Base-by-base conservation (phyloP, 2,113 vertebrate species). In the Delphinapterus leucas region DNA sequence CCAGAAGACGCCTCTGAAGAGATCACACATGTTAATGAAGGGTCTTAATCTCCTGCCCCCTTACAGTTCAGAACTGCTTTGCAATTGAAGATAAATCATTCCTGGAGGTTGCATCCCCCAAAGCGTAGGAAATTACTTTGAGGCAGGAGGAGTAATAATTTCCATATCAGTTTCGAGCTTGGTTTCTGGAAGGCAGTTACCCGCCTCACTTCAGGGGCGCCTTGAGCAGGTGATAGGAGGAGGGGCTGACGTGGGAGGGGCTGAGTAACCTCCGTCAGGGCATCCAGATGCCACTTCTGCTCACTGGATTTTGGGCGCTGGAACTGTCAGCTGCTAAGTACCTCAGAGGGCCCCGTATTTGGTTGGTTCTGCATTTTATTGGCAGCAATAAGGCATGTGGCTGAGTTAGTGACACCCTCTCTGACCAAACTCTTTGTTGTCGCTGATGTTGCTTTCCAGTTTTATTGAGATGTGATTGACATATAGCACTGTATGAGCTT, bases 11-110 rank as follows among this genome's bases (percentile, higher is more conserved):
- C 41, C 2, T 8, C 47, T 77, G 93, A 90, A 81, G 97, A 87
- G 84, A 88, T 85, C 55, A 26, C 14, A 68, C 79, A 74, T 81
- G 95, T 93, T 74, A 96, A 97, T 93, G 74, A 97, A 97, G 80
- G 76, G 82, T 58, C 87, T 96, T 97, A 73, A 88, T 97, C 85
- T 92, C 87, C 65, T 88, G 79, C 74, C 84, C 58, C 85, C 93
- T 96, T 82, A 77, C 47, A 67, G 68, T 77, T 73, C 67, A 53
- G 85, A 94, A 93, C 92, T 61, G 65, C 88, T 88, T 95, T 93
- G 85, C 12, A 6, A 53, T 96, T 81, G 89, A 98, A 95, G 97
- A 96, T 83, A 92, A 86, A 93, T 97, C 18, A 94, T 13, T 97
- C 80, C 79, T 53, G 73, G 88, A 96, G 68, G 90, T 95, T 93